Base-by-base conservation (phyloP, 2,113 vertebrate genomes). In the Lethenteron camtschaticum region DNA sequence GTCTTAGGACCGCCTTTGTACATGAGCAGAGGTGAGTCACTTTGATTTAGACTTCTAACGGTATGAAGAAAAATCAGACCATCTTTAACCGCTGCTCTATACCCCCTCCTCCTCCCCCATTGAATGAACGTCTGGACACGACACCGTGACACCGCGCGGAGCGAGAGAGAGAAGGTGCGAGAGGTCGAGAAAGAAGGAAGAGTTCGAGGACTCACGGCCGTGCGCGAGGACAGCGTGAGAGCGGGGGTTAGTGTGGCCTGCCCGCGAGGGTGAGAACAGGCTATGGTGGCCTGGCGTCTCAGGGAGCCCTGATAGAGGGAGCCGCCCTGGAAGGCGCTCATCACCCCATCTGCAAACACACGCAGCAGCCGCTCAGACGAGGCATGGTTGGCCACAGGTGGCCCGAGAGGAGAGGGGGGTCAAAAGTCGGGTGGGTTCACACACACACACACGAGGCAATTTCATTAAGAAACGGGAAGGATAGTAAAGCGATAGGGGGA, bases 171-270 rank as follows among this genome's bases (percentile, higher is more conserved):
- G 41, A 7, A 1, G 41, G 41, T 41, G 24, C 24, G 41, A 41
- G 41, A 41, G 41, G 41, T 41, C 41, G 5, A 41, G 41, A 41
- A 41, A 41, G 41, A 66, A 16, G 10, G 63, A 11, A 24, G 63
- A 16, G 63, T 16, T 9, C n/a, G 24, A 24, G 10, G 24, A 66
- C 63, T 66, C 63, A 66, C 63, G n/a, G 63, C 63, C 63, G 24
- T 66, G 63, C 63, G 24, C 24, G 24, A 66, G 63, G 9, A 66
- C 63, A 66, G 63, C n/a, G 63, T 66, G 63, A 66, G 63, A 66
- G 9, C 63, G 63, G 24, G 63, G 24, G 24, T n/a, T 16, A 24
- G 63, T 16, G 63, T 66, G 41, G 41, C 41, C 41, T 41, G 41
- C 41, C 41, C 63, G 24, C 63, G 63, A 24, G 63, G 63, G 24